Base-by-base conservation (phyloP, 2,797 vertebrate genomes). In the Gymnothorax javanicus region DNA sequence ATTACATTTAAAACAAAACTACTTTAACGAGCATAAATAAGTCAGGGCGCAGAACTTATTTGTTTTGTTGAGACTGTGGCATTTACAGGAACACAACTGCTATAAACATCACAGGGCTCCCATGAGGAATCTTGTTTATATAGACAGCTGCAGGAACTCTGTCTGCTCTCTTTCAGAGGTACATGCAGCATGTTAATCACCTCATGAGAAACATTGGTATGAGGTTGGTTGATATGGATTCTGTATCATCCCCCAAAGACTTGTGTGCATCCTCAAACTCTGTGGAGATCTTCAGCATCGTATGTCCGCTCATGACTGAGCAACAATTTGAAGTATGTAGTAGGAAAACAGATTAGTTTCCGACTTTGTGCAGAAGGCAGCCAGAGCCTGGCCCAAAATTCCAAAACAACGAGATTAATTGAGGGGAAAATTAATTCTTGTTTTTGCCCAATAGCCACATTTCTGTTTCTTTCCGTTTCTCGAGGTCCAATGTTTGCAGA, bases 301-400 rank as follows among this genome's bases (percentile, higher is more conserved):
- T 75, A 60, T 27, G 87, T 85, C 87, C 50, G 56, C 79, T 52
- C 84, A 86, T 88, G 87, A 67, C 85, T 86, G 87, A 77, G 85
- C 84, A 88, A 88, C 85, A 83, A 88, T 88, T 88, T 56, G 54
- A 88, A 84, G 81, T 88, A 88, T 88, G 87, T 79, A 52, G 85
- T 77, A 86, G 67, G 85, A 88, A 86, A 88, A 88, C 87, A 88
- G 85, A 88, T 88, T 88, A 83, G 85, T 57, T 88, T 88, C 81
- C 87, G 86, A 81, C 87, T 84, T 88, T 86, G 81, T 75, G 58
- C 17, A 52, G 84, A 75, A 58, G 23, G 79, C 79, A 77, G 85
- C 85, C 87, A 88, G 87, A 86, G 73, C 58, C 57, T 64, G 81
- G 59, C 87, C 84, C n/a, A n/a, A 43, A 77, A 58, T 8, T 62